Evolutionary conservation across 2,888 invertebrate species (phyloP), one percentile per base, ranked within the genome.

Genomic region (Philhelius pedissequus): DNA sequence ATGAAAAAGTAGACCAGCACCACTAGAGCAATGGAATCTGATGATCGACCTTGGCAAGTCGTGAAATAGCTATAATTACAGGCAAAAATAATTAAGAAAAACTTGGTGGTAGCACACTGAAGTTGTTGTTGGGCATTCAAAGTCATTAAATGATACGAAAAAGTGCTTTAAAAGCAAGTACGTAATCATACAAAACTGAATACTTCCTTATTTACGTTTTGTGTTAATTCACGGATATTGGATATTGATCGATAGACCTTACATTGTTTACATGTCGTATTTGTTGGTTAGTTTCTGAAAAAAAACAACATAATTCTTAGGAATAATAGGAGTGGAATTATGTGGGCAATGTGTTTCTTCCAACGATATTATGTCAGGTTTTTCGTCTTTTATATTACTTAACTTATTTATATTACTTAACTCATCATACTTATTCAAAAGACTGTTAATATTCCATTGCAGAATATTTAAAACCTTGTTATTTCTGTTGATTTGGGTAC

Each of bases 391-490:
- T 27, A 77, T 71, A 20, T 71, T 68, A 6, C 77, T 15, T 2
- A 60, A 15, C 13, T 82, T 73, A 11, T 56, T 38, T 6, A 56
- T 70, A 22, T 76, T 75, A 38, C 60, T 48, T 11, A 82, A 25
- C 43, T 82, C 77, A 11, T 56, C 48, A 4, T 50, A 76, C 22
- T 76, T 75, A 38, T 64, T 75, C 11, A 45, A 4, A 43, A 62
- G 58, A 4, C 77, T 68, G 58, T 71, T 64, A 0, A 71, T 66
- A 43, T 76, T 76, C 76, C 71, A 76, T 54, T 81, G 81, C 4
- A 81, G 43, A 50, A 76, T 60, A 43, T 58, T 69, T 7, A 76
- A 11, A 1, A 40, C 15, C 40, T 40, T 15, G n/a, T n/a, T 4
- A 15, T 40, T 40, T 7, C 8, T 15, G 15, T 40, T 15, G 8